phyloP scores from a whole-genome alignment of 2,113 vertebrate genomes.

The Gnathonemus echidnorhynchus region DNA sequence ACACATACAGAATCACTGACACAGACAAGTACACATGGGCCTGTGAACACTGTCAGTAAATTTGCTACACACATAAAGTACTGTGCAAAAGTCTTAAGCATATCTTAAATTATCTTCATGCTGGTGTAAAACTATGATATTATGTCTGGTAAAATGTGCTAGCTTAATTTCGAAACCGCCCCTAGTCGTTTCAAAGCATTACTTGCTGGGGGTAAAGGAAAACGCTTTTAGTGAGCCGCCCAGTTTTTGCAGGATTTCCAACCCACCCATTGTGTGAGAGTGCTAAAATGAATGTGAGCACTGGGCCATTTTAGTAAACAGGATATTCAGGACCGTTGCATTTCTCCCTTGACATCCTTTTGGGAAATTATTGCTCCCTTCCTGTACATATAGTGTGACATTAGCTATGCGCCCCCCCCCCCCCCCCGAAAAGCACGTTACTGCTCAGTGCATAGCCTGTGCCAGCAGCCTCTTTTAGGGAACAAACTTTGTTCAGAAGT shows the following conservation, averaged over 20 bases:
- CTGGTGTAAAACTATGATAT: background rate
- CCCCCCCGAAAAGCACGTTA: background rate
- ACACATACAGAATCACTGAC: background rate
- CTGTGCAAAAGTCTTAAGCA: background rate
- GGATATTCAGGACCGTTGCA: background rate
- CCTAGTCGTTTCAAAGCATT: too few relatives aligned
- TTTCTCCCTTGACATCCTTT: background rate
- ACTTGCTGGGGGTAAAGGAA: background rate
- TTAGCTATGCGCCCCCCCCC: background rate
- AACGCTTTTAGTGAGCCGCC: background rate
- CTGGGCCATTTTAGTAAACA: background rate
- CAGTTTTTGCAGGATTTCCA: background rate
- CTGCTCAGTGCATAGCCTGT: background rate
- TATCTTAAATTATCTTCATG: background rate
- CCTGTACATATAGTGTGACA: background rate
- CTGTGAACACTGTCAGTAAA: background rate
- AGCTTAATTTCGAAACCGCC: too few relatives aligned
- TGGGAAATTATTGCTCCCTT: constrained; percentile 4
- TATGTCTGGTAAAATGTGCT: background rate
- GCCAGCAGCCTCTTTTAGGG: background rate
- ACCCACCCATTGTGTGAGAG: background rate
- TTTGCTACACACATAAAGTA: background rate
- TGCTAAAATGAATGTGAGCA: background rate
- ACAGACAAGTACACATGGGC: background rate
- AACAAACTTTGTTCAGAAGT: background rate